Conservation (phyloP, 1,140 invertebrate genomes). For the Atta colombica region DNA sequence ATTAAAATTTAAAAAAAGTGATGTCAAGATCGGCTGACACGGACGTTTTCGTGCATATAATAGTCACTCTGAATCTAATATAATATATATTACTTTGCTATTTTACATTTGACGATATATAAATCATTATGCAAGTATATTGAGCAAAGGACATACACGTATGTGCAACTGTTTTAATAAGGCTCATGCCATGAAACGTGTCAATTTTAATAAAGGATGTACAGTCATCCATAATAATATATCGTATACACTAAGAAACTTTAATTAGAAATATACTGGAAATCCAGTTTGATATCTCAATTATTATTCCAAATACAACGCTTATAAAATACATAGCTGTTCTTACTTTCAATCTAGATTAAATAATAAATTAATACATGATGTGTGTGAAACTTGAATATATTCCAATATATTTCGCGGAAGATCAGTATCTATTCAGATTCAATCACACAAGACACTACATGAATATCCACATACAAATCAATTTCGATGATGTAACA, state of each 20-base stretch:
- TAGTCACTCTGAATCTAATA: conserved; percentile 21
- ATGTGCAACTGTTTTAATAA: conserved; percentile 68
- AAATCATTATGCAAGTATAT: conserved; percentile 34
- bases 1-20: not conserved
- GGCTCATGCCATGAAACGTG: conserved; percentile 65
- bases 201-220: conserved; percentile 71
- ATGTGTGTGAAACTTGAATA: conserved; percentile 45
- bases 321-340: conserved; percentile 59
- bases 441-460: not conserved
- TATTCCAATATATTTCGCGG: conserved; percentile 30
- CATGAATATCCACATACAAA: conserved; percentile 4
- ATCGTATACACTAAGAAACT: conserved; percentile 33
- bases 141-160: conserved; percentile 13
- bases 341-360: conserved; percentile 61
- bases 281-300: conserved; percentile 64
- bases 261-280: conserved; percentile 25
- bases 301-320: conserved; percentile 44
- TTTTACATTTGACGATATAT: conserved; percentile 47
- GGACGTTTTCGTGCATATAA: conserved; percentile 7
- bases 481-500: not conserved
- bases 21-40: conserved; percentile 3
- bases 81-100: conserved; percentile 18
- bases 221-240: conserved; percentile 59
- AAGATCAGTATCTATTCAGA: conserved; percentile 11
- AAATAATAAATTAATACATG: conserved; percentile 56